Percentiles rank a stretch among this genome's conserved stretches.
Conservation (phyloP, 2,797 vertebrate genomes). For the Otolemur crassicaudatus region DNA sequence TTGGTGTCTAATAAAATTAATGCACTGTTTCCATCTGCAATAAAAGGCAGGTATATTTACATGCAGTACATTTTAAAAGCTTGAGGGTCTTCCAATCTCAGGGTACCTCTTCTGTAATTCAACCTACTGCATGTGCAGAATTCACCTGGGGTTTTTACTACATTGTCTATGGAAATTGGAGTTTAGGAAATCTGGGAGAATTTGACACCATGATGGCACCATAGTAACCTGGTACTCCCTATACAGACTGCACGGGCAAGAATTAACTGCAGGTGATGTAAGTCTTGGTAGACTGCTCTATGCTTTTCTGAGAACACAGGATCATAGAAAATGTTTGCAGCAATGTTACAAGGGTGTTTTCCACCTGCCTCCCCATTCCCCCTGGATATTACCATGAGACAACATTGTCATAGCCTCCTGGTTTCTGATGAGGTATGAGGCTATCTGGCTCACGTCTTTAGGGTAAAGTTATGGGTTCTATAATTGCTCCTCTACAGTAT, state of each 20-base stretch:
- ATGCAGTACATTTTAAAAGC: neutral
- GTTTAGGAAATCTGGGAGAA: neutral
- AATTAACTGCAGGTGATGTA: neutral
- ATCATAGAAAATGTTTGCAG: neutral
- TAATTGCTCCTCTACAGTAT: neutral
- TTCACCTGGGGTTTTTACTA: neutral
- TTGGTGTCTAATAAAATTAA: neutral
- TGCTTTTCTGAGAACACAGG: neutral
- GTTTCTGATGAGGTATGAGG: neutral
- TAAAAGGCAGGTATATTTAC: neutral
- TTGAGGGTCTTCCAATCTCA: neutral
- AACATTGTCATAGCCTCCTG: neutral
- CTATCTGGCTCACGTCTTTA: neutral
- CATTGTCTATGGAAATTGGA: neutral
- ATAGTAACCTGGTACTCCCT: neutral
- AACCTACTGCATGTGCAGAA: rapidly evolving
- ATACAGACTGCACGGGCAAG: neutral
- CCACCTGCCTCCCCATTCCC: neutral
- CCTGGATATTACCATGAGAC: neutral
- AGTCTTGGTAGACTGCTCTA: neutral
- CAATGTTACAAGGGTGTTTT: neutral
- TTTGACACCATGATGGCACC: neutral
- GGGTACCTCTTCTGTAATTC: neutral
- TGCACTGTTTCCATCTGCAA: neutral
- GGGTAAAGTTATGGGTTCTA: neutral